A percentile compares a stretch with the other conserved stretches of the same genome.
Evolutionary conservation across 2,797 vertebrate species (phyloP).

Genomic region (Pelochelys cantorii): DNA sequence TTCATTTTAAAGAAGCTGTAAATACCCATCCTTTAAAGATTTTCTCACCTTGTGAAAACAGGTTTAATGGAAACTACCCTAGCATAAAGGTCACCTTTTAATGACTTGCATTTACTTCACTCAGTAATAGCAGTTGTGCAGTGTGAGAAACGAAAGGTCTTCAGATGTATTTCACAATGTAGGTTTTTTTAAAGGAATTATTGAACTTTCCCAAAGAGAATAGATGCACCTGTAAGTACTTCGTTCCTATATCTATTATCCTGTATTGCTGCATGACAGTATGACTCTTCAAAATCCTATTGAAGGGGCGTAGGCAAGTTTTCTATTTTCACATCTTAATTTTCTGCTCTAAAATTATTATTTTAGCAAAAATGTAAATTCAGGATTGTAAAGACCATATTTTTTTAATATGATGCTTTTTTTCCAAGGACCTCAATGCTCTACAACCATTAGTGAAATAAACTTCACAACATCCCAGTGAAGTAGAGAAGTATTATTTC

Average conservation of each 20-base stretch:
- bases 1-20: constrained; percentile 1
- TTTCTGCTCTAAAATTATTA: background rate
- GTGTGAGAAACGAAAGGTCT: constrained; percentile 17
- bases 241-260: too few relatives aligned
- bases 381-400: background rate
- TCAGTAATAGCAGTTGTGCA: background rate
- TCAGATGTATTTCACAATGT: background rate
- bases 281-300: background rate
- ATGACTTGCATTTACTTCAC: constrained; percentile 18
- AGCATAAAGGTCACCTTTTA: constrained; percentile 57
- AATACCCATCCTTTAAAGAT: constrained; percentile 6
- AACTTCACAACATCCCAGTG: accelerated
- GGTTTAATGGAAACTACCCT: constrained; percentile 32
- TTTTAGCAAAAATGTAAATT: background rate
- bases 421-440: background rate
- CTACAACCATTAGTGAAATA: background rate
- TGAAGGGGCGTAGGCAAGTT: background rate
- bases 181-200: background rate
- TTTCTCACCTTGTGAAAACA: constrained; percentile 36
- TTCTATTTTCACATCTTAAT: background rate
- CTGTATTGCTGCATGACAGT: background rate
- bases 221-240: too few relatives aligned
- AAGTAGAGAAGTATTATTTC: background rate
- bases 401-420: background rate
- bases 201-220: too few relatives aligned